Conservation (phyloP, 2,113 vertebrate genomes). For the Microcebus griseorufus region DNA sequence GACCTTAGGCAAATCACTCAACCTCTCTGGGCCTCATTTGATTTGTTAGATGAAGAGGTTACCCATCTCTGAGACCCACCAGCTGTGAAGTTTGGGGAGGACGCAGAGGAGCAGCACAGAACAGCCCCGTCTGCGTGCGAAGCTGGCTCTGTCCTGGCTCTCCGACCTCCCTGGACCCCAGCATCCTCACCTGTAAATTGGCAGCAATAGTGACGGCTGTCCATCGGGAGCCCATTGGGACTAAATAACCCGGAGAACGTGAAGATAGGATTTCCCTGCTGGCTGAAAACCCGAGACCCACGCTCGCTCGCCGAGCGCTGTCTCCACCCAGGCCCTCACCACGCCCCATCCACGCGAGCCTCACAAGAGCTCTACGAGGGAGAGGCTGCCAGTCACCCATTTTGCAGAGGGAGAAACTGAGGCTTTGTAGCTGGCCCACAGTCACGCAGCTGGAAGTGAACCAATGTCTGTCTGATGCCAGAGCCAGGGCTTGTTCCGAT, state of each 20-base stretch:
- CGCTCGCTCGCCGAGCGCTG: accelerated
- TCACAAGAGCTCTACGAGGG: neutral
- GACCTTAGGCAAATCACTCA: neutral
- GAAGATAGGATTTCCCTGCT: neutral
- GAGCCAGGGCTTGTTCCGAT: accelerated
- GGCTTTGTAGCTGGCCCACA: neutral
- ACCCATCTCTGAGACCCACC: too few species aligned
- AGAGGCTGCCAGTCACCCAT: neutral
- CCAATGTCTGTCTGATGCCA: neutral
- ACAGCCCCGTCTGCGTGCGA: neutral
- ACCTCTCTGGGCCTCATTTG: neutral
- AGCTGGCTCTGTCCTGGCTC: neutral
- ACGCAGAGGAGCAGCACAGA: neutral
- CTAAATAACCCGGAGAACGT: accelerated
- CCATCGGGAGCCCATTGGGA: accelerated
- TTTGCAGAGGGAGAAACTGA: neutral
- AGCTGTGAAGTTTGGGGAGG: neutral
- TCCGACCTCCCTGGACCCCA: neutral
- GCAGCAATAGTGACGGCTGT: accelerated
- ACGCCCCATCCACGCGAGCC: accelerated
- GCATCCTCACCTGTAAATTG: neutral
- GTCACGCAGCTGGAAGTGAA: neutral
- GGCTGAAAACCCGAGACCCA: neutral
- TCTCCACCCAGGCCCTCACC: neutral
- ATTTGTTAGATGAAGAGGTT: neutral